Evolutionary conservation across 2,797 vertebrate genomes (phyloP).

Genomic region (Tachyglossus aculeatus): DNA sequence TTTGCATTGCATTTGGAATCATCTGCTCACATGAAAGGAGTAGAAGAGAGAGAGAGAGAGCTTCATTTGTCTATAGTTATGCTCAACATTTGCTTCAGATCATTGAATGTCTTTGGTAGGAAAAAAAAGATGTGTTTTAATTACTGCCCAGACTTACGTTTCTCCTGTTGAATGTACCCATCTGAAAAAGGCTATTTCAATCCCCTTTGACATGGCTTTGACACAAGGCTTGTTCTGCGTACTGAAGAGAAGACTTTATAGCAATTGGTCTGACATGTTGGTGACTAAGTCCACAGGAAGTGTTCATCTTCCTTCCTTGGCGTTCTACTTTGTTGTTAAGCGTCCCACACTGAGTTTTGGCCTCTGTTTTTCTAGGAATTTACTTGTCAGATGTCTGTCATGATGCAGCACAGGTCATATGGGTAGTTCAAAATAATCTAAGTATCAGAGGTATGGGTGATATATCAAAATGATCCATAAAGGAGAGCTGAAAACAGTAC

Average conservation of each 20-base stretch:
- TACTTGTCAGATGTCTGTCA: too few relatives aligned
- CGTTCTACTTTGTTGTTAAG: background rate
- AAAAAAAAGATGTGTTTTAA: constrained; percentile 62
- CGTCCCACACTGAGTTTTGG: constrained; percentile 4
- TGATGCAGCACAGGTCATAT: too few relatives aligned
- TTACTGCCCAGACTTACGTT: constrained; percentile 50
- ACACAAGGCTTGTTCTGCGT: background rate
- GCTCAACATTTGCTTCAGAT: constrained; percentile 55
- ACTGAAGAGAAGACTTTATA: background rate
- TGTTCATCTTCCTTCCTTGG: background rate
- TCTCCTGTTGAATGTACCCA: constrained; percentile 30
- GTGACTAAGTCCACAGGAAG: background rate
- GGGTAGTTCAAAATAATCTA: too few relatives aligned
- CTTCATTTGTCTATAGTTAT: constrained; percentile 47
- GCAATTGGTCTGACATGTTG: constrained; percentile 1
- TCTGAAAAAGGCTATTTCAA: constrained; percentile 51
- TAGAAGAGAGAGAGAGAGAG: constrained; percentile 41
- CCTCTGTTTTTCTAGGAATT: background rate
- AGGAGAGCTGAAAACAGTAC: too few relatives aligned
- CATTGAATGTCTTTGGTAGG: constrained; percentile 34
- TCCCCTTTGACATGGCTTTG: constrained; percentile 20
- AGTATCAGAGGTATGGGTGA: too few relatives aligned
- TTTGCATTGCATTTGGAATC: constrained; percentile 56
- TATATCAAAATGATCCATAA: too few relatives aligned
- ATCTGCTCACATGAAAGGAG: constrained; percentile 47